phyloP scores from a whole-genome alignment of 2,888 invertebrate genomes.

The Dioctria linearis region DNA sequence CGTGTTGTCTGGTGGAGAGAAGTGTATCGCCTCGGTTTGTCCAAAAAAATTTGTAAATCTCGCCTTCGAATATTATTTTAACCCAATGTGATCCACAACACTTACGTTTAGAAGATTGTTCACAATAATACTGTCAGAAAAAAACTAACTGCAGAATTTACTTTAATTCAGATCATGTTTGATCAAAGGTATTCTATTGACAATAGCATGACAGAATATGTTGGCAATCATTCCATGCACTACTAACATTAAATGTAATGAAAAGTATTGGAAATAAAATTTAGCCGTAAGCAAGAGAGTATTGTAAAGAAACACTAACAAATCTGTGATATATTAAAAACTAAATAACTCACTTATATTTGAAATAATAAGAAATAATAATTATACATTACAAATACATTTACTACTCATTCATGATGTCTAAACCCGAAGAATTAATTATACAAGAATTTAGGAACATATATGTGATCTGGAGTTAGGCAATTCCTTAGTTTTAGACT shows the following conservation, averaged over 20 bases:
- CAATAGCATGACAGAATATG: slow-evolving; percentile 3
- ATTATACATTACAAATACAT: slow-evolving; percentile 2
- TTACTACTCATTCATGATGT: slow-evolving; percentile 24
- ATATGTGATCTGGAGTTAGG: background rate
- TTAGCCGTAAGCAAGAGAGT: background rate
- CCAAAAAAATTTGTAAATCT: too few species aligned
- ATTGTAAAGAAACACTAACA: slow-evolving; percentile 43
- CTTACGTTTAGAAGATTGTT: too few species aligned
- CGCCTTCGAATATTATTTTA: too few species aligned
- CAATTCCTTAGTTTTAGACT: slow-evolving; percentile 11
- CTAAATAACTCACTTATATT: slow-evolving; percentile 31
- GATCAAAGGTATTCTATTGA: background rate
- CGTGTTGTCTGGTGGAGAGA: too few species aligned
- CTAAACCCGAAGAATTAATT: slow-evolving; percentile 11
- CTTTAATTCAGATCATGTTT: background rate
- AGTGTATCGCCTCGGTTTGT: too few species aligned
- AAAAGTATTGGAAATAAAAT: slow-evolving; percentile 7
- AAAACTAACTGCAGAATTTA: background rate
- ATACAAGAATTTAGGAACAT: slow-evolving; percentile 13
- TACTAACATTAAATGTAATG: slow-evolving; percentile 5
- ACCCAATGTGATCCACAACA: too few species aligned
- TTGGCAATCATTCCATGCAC: too few species aligned
- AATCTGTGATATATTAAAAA: slow-evolving; percentile 54
- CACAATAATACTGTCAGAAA: too few species aligned
- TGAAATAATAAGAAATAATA: slow-evolving; percentile 34